These are phyloP conservation scores for Arvicanthis niloticus DNA, from an alignment of 2,113 vertebrate species.

Conservation along the genomic window DNA sequence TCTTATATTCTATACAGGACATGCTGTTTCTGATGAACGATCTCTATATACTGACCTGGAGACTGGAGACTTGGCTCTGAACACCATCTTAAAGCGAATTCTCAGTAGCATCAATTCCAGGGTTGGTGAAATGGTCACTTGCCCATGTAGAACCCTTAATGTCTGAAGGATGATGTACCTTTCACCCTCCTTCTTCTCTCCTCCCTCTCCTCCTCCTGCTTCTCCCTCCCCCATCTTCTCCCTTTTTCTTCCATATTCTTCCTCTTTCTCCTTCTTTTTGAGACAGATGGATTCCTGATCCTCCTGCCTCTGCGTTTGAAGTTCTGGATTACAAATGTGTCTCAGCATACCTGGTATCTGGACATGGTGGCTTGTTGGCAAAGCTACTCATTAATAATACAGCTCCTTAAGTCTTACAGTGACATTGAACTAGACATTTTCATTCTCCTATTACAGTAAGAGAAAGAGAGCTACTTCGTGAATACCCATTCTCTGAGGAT, in stretches of 20 bases:
- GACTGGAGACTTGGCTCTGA: not conserved
- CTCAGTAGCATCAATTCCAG: not conserved
- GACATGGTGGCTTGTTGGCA: not conserved
- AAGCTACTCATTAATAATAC: not conserved
- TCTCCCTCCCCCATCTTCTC: too few species aligned
- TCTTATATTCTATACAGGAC: not conserved
- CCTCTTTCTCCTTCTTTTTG: not conserved
- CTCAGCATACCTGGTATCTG: not conserved
- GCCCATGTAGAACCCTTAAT: not conserved
- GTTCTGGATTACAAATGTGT: not conserved
- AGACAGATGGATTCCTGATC: not conserved
- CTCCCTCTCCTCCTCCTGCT: not conserved
- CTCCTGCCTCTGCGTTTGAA: not conserved
- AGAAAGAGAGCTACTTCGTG: not conserved
- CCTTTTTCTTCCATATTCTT: not conserved
- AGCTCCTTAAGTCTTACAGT: not conserved
- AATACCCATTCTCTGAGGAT: not conserved
- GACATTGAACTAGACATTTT: slow-evolving; percentile 12
- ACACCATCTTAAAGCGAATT: not conserved
- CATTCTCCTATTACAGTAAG: slow-evolving; percentile 7
- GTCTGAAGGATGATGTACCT: not conserved
- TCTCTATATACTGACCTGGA: not conserved
- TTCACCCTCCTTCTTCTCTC: not conserved
- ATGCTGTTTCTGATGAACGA: not conserved
- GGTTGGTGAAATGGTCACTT: not conserved